Percentiles rank a stretch among this genome's conserved stretches.
Evolutionary conservation across 2,888 invertebrate genomes (phyloP).

Genomic region (Boloria euphrosyne): DNA sequence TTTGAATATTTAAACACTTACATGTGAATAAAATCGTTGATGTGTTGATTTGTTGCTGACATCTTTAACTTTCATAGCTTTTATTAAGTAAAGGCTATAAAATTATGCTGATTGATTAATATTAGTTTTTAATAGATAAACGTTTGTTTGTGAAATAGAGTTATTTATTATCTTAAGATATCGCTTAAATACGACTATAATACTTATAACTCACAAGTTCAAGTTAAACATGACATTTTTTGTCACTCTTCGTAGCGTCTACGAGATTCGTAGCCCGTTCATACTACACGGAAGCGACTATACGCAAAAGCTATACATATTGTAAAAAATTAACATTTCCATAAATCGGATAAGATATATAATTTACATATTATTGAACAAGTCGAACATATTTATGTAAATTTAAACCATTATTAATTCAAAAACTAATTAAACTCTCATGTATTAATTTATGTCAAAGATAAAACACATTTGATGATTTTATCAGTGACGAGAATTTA

Average conservation of each 20-base stretch:
- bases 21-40: constrained; percentile 59
- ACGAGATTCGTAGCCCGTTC: constrained; percentile 70
- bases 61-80: constrained; percentile 27
- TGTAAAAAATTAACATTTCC: constrained; percentile 21
- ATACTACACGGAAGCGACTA: constrained; percentile 37
- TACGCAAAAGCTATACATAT: constrained; percentile 14
- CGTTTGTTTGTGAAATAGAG: neutral
- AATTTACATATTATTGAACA: constrained; percentile 8
- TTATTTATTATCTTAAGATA: neutral
- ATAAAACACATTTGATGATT: constrained; percentile 15
- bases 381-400: constrained; percentile 5
- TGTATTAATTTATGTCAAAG: constrained; percentile 11
- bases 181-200: neutral
- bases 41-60: constrained; percentile 41
- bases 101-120: constrained; percentile 16
- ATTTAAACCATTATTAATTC: constrained; percentile 12
- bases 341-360: constrained; percentile 20
- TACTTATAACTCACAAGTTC: neutral
- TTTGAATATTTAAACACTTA: constrained; percentile 72
- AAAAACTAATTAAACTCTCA: constrained; percentile 16
- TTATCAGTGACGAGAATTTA: constrained; percentile 7
- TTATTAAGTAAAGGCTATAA: constrained; percentile 20
- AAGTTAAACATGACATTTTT: constrained; percentile 8
- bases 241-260: constrained; percentile 57
- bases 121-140: neutral